Conservation (phyloP, 53 echinoderm and acorn worm species). For the Actinopyga echinites region DNA sequence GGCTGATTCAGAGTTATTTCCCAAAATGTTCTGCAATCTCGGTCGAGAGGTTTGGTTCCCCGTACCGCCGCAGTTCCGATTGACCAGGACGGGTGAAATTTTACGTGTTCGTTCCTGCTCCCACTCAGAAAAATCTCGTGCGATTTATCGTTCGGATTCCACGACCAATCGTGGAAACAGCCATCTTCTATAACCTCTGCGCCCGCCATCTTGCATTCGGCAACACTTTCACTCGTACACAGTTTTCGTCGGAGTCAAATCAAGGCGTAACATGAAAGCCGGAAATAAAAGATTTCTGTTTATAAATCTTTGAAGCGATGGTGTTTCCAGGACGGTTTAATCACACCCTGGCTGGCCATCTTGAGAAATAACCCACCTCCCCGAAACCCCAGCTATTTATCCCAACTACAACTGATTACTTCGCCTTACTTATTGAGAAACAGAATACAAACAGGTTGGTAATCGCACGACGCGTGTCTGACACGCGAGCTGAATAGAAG, state of each 20-base stretch:
- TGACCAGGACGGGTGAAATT: slow-evolving; percentile 96
- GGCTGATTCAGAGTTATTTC: too few species aligned
- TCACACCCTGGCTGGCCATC: slow-evolving; percentile 12
- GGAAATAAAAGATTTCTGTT: neutral
- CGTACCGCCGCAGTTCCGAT: slow-evolving; percentile 88
- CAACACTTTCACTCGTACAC: neutral
- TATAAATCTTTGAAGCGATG: slow-evolving; percentile 12
- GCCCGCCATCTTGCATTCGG: slow-evolving; percentile 61
- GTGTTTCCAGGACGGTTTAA: slow-evolving; percentile 14
- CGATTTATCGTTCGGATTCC: slow-evolving; percentile 83
- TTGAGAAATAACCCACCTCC: slow-evolving; percentile 20
- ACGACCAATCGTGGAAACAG: slow-evolving; percentile 87
- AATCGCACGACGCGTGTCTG: neutral
- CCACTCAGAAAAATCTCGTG: slow-evolving; percentile 77
- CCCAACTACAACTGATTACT: slow-evolving; percentile 4
- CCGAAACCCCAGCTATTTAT: slow-evolving; percentile 18
- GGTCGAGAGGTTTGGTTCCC: slow-evolving; percentile 68
- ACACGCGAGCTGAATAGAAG: neutral
- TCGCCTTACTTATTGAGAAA: neutral
- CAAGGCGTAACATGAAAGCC: neutral
- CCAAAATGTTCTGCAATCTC: slow-evolving; percentile 77
- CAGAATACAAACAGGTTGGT: neutral
- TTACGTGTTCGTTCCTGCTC: slow-evolving; percentile 53
- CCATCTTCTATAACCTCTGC: slow-evolving; percentile 53
- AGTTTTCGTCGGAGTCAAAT: neutral